A percentile compares a stretch with the other conserved stretches of the same genome.
Evolutionary conservation across 2,888 invertebrate genomes (phyloP).

Genomic region (Ditula angustiorana): DNA sequence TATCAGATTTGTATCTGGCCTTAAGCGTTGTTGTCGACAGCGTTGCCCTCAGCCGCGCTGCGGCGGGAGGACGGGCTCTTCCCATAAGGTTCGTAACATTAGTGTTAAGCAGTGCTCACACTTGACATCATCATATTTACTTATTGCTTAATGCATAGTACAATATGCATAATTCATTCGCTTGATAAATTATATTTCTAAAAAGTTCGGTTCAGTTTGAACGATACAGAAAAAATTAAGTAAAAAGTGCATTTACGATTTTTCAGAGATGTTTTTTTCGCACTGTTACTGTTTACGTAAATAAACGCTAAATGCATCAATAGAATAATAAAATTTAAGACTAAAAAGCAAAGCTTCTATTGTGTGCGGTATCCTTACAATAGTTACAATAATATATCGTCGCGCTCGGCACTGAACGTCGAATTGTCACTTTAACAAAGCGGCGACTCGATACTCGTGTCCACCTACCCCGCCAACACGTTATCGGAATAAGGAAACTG

Average conservation of each 20-base stretch:
- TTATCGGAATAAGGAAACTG: background rate
- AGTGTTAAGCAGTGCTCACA: too few species aligned
- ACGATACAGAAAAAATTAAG: background rate
- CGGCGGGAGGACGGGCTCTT: too few species aligned
- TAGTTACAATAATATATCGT: background rate
- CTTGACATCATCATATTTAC: too few species aligned
- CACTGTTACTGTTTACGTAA: background rate
- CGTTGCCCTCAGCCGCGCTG: too few species aligned
- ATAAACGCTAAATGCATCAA: conserved; percentile 18
- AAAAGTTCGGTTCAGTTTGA: background rate
- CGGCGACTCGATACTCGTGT: too few species aligned
- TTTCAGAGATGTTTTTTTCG: background rate
- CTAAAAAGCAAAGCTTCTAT: conserved; percentile 22
- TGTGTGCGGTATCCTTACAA: conserved; percentile 7
- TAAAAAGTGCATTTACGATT: background rate
- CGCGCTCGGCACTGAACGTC: conserved; percentile 5
- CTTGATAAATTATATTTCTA: background rate
- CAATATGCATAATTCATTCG: too few species aligned
- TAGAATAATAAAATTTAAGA: conserved; percentile 18
- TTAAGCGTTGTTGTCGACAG: too few species aligned
- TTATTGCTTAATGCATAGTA: too few species aligned
- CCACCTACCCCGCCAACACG: background rate
- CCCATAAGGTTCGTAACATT: too few species aligned
- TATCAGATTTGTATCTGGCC: too few species aligned
- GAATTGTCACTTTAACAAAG: too few species aligned